phyloP scores from a whole-genome alignment of 2,797 vertebrate species.

The Bufotes viridis region DNA sequence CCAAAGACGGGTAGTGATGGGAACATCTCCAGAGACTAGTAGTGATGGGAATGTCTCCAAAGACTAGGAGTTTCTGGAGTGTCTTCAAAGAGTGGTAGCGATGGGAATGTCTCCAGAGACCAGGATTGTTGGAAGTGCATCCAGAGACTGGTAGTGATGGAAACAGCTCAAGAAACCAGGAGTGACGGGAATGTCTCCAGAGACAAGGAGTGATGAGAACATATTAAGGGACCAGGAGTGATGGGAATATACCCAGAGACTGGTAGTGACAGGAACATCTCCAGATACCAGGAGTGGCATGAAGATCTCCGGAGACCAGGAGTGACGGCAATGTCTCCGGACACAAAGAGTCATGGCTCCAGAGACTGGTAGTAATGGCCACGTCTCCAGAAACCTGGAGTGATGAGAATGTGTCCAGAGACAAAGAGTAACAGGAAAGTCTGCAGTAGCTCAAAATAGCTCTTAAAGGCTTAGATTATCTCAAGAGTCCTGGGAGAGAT shows the following conservation, averaged over 20 bases:
- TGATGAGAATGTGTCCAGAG: background rate
- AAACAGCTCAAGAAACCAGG: background rate
- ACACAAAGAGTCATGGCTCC: background rate
- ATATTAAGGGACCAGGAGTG: background rate
- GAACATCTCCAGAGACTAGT: background rate
- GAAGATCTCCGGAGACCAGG: background rate
- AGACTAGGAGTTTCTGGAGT: background rate
- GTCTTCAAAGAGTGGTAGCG: background rate
- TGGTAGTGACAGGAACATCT: too few relatives aligned
- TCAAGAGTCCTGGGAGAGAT: background rate
- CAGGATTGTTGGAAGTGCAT: background rate
- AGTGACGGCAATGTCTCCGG: background rate
- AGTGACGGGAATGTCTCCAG: background rate
- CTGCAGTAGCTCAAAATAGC: too few relatives aligned
- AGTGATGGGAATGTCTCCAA: background rate
- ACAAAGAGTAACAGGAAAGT: background rate
- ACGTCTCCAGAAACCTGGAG: background rate
- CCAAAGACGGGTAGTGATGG: background rate
- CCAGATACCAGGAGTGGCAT: background rate
- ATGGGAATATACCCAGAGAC: background rate
- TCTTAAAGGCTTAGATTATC: background rate
- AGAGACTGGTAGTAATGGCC: background rate
- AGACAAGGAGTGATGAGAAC: background rate
- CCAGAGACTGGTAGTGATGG: background rate
- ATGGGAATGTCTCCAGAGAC: background rate